These are phyloP conservation scores for Antidorcas marsupialis DNA, from an alignment of 2,113 vertebrate genomes.

Conservation along the genomic window DNA sequence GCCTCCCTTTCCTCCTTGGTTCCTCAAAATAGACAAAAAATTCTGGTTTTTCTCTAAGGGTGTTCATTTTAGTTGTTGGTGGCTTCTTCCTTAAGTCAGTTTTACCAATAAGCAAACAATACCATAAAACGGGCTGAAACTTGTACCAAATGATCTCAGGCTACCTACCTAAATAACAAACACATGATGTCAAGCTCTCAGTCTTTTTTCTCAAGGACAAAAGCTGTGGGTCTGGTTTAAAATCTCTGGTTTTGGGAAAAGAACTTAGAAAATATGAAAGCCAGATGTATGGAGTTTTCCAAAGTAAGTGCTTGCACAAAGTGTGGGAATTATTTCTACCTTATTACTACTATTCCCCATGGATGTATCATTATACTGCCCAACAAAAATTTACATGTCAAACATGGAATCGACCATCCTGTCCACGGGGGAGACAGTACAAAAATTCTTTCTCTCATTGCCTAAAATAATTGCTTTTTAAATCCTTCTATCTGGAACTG, in stretches of 20 bases:
- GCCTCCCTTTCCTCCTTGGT: neutral
- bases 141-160: neutral
- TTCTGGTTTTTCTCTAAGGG: neutral
- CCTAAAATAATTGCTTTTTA: neutral
- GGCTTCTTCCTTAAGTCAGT: neutral
- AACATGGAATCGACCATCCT: neutral
- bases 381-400: neutral
- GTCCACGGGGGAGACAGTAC: neutral
- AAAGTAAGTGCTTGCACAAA: neutral
- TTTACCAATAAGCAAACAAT: neutral
- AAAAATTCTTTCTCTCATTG: neutral
- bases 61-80: neutral
- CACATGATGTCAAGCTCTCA: neutral
- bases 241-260: neutral
- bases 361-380: neutral
- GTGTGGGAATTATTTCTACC: neutral
- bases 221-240: neutral
- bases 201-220: neutral
- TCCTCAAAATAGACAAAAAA: neutral
- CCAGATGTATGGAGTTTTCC: neutral
- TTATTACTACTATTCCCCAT: neutral
- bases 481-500: neutral
- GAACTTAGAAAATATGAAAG: constrained; percentile 17
- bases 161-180: neutral
- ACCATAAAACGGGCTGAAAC: neutral